Conservation (phyloP, 2,888 invertebrate species). For the Drosophila leonis region DNA sequence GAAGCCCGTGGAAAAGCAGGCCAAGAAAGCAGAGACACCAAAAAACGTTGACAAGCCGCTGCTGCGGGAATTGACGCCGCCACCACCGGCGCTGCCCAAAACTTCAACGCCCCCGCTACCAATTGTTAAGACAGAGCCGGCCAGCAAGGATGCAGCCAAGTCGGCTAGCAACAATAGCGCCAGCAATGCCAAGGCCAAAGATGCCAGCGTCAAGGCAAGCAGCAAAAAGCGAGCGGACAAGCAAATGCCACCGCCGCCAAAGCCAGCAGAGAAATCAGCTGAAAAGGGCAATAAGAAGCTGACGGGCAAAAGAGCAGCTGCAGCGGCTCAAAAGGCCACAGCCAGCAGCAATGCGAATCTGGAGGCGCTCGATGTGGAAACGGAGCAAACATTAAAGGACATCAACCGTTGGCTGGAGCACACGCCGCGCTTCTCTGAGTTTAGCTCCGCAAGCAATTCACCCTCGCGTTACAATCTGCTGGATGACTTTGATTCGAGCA, state of each 20-base stretch:
- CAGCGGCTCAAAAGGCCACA: conserved; percentile 53
- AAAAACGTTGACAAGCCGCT: conserved; percentile 34
- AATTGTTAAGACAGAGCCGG: conserved; percentile 19
- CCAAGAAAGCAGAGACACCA: conserved; percentile 43
- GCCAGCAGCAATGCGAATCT: conserved; percentile 86
- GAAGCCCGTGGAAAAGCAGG: conserved; percentile 45
- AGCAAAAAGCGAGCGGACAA: conserved; percentile 74
- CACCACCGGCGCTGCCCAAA: conserved; percentile 8
- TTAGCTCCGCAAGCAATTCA: conserved; percentile 92
- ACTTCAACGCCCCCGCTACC: conserved; percentile 1
- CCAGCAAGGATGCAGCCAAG: conserved; percentile 27
- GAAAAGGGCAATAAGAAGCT: conserved; percentile 60
- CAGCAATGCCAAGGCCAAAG: conserved; percentile 38
- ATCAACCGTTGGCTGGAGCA: conserved; percentile 96
- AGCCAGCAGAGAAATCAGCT: conserved; percentile 58
- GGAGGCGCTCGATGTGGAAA: conserved; percentile 90
- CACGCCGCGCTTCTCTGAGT: conserved; percentile 91
- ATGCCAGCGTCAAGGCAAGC: conserved; percentile 58
- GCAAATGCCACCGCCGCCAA: conserved; percentile 72
- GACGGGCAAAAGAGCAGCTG: conserved; percentile 51
- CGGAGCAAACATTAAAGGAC: conserved; percentile 90
- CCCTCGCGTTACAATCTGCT: conserved; percentile 89
- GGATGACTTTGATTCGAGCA: conserved; percentile 87
- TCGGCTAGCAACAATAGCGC: conserved; percentile 41
- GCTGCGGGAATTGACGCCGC: conserved; percentile 10